phyloP scores from a whole-genome alignment of 1,140 invertebrate species.

The Neuroterus valhalla region DNA sequence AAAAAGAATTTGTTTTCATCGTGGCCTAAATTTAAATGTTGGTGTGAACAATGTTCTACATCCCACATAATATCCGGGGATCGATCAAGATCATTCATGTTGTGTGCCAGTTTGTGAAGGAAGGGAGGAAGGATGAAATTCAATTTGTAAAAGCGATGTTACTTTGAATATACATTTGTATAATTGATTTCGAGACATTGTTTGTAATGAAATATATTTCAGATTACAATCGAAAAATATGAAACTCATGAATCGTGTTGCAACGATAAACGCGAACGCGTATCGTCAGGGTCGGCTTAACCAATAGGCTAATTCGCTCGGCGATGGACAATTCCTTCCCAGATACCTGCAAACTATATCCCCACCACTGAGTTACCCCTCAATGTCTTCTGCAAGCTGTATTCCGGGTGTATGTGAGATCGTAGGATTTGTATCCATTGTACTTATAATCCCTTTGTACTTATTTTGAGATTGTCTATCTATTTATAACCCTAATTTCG shows the following conservation, averaged over 20 bases:
- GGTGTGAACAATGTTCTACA: constrained; percentile 14
- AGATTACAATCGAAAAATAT: constrained; percentile 17
- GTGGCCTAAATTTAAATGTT: constrained; percentile 1
- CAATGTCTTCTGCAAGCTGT: too few relatives aligned
- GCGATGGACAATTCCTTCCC: too few relatives aligned
- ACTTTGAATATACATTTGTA: constrained; percentile 21
- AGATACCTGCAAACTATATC: too few relatives aligned
- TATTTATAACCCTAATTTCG: too few relatives aligned
- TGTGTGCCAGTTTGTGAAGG: not conserved
- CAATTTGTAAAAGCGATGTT: constrained; percentile 26
- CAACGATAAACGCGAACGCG: constrained; percentile 6
- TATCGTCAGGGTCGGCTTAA: too few relatives aligned
- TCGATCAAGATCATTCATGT: not conserved
- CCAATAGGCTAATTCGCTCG: too few relatives aligned
- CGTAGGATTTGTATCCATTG: too few relatives aligned
- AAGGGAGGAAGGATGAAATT: not conserved
- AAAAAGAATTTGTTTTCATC: constrained; percentile 18
- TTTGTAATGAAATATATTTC: constrained; percentile 24
- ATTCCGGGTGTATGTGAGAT: too few relatives aligned
- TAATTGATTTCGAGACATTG: constrained; percentile 28
- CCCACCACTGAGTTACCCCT: too few relatives aligned
- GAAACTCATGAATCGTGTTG: constrained; percentile 19
- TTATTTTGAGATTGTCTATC: too few relatives aligned
- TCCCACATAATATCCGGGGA: constrained; percentile 5
- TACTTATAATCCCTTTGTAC: too few relatives aligned